Evolutionary conservation across 92 coral and sea anemone genomes (phyloP).

Genomic region (Chrysogorgia sp.): DNA sequence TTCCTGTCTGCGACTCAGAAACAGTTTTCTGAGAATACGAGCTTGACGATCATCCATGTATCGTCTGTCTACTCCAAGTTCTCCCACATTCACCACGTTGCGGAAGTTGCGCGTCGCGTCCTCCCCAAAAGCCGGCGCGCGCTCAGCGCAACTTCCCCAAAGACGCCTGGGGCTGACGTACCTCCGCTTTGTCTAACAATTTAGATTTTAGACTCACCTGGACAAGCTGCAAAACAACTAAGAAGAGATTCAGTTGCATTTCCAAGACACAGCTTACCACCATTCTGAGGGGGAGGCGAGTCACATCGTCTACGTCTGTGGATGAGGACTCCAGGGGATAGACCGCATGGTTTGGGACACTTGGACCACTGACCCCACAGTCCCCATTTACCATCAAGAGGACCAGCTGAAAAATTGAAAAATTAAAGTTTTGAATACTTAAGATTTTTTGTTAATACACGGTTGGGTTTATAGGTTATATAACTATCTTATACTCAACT

Average conservation of each 20-base stretch:
- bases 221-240: conserved; percentile 82
- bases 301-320: conserved; percentile 77
- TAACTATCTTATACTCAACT: no score
- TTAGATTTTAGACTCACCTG: conserved; percentile 61
- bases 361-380: conserved; percentile 79
- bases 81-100: no score
- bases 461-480: no score
- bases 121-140: no score
- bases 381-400: conserved; percentile 88
- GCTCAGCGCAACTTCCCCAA: no score
- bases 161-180: no score
- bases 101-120: no score
- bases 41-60: no score
- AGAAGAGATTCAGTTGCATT: conserved; percentile 71
- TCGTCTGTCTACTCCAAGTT: no score
- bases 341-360: conserved; percentile 84
- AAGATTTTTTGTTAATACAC: neutral
- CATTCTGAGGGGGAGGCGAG: conserved; percentile 86
- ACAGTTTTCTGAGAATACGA: no score
- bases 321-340: conserved; percentile 72
- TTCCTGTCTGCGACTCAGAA: no score
- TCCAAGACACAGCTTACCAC: conserved; percentile 85
- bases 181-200: neutral
- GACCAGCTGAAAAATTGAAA: conserved; percentile 63
- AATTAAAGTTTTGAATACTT: no score